Conservation (phyloP, 2,113 vertebrate genomes). For the Psittacara wagleri region DNA sequence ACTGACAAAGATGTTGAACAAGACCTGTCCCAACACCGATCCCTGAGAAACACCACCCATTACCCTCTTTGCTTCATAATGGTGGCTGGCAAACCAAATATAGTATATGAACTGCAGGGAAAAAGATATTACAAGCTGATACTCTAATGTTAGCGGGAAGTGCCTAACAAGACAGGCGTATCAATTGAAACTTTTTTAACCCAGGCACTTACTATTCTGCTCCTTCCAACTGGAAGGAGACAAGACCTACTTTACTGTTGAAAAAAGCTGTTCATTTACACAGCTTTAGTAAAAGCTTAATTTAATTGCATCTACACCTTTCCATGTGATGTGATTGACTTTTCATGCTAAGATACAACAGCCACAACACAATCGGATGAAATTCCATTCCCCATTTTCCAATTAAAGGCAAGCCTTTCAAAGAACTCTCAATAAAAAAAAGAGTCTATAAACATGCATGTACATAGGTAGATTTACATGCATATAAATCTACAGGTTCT, state of each 20-base stretch:
- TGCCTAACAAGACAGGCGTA: neutral
- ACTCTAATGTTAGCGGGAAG: neutral
- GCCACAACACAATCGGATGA: neutral
- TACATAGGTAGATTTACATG: rapidly evolving
- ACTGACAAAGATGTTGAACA: too few relatives aligned
- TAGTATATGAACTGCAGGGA: neutral
- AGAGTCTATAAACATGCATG: rapidly evolving
- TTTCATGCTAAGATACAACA: neutral
- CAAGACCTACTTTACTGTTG: neutral
- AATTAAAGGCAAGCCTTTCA: neutral
- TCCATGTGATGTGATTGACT: neutral
- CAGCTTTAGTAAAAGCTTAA: neutral
- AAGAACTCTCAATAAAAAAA: neutral
- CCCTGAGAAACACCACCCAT: too few relatives aligned
- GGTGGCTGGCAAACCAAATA: neutral
- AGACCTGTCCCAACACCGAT: too few relatives aligned
- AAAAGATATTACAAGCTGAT: neutral
- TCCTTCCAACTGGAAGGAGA: neutral
- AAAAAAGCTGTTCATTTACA: neutral
- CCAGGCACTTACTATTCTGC: neutral
- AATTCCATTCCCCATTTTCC: neutral
- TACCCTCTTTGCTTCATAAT: neutral
- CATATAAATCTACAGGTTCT: neutral
- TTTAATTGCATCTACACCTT: neutral
- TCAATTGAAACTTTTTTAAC: neutral